phyloP scores from a whole-genome alignment of 2,113 vertebrate species.

The Otis tarda region DNA sequence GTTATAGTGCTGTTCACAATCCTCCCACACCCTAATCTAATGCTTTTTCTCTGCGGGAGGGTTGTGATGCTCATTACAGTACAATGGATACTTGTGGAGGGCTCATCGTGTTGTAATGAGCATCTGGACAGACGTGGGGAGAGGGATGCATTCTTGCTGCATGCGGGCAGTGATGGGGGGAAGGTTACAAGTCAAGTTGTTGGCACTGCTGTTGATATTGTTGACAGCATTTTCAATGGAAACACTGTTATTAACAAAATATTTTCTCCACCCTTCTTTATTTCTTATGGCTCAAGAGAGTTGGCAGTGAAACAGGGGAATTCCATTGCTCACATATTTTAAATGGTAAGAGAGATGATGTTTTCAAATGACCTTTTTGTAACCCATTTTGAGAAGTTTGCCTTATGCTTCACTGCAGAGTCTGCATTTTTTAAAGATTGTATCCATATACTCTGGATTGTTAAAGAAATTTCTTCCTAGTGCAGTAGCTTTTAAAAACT shows the following conservation, averaged over 20 bases:
- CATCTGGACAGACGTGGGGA: neutral
- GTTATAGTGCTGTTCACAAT: neutral
- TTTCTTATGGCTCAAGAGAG: neutral
- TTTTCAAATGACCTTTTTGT: neutral
- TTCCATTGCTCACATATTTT: neutral
- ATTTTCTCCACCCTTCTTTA: neutral
- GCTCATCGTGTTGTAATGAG: neutral
- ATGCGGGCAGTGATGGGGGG: fast-evolving
- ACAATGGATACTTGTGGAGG: neutral
- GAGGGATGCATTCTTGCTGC: neutral
- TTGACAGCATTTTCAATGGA: neutral
- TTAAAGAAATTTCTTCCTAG: neutral
- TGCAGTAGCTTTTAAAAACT: neutral
- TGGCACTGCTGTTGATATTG: neutral
- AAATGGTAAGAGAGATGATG: neutral
- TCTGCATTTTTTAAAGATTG: neutral
- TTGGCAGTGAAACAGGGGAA: neutral
- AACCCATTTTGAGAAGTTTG: neutral
- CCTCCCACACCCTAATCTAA: neutral
- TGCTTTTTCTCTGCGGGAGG: neutral
- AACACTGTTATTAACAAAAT: neutral
- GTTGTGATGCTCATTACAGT: neutral
- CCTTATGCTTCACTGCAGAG: neutral
- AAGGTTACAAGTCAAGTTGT: neutral
- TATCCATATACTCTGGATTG: neutral